phyloP scores from a whole-genome alignment of 2,797 vertebrate genomes.

The Galagoides demidoff region DNA sequence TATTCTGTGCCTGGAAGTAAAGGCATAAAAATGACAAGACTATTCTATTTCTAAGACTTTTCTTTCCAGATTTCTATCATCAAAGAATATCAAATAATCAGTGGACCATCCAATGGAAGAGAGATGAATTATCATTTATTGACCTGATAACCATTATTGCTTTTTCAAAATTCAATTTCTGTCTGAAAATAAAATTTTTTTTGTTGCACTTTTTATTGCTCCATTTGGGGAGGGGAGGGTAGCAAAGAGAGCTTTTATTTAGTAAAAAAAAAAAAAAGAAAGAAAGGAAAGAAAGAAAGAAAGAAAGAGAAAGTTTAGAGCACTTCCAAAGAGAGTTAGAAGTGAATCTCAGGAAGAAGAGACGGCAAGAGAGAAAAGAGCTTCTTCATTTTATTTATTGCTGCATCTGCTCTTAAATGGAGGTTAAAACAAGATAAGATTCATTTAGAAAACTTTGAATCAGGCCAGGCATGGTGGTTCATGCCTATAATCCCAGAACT shows the following conservation, averaged over 20 bases:
- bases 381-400: not conserved
- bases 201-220: not conserved
- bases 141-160: not conserved
- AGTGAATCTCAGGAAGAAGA: too few species aligned
- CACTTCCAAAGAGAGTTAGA: too few species aligned
- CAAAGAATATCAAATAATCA: constrained; percentile 2
- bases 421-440: constrained; percentile 3
- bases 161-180: not conserved
- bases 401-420: not conserved
- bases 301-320: too few species aligned
- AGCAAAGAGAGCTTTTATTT: too few species aligned
- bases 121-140: not conserved
- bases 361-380: too few species aligned
- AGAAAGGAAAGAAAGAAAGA: too few species aligned
- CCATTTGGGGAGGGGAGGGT: not conserved
- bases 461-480: not conserved
- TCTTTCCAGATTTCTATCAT: not conserved
- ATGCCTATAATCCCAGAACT: not conserved
- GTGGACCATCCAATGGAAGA: not conserved
- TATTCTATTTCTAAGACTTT: not conserved
- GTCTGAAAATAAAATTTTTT: not conserved
- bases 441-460: not conserved
- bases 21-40: not conserved
- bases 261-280: too few species aligned
- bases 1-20: not conserved